Base-by-base conservation (phyloP, 2,797 vertebrate species). In the Garrulus glandarius region DNA sequence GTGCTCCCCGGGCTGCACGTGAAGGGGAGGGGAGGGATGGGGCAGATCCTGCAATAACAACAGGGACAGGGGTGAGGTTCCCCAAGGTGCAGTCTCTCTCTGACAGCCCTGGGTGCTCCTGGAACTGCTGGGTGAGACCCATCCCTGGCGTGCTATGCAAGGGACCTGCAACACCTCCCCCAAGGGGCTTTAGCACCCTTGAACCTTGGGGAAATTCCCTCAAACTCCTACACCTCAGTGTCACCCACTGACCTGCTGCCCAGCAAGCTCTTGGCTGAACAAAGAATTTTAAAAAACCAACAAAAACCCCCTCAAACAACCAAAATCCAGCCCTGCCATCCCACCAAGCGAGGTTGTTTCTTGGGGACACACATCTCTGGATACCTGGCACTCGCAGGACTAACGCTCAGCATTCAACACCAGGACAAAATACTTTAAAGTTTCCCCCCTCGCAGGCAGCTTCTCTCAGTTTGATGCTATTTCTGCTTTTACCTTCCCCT, bases 381-480 rank as follows among this genome's bases (percentile, higher is more conserved):
- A 15, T 27, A 32, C 52, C 56, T 49, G 37, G 36, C 0, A 9
- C n/a, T n/a, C 3, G 0, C 44, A 41, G 80, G 50, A 59, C 15
- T 46, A 36, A 57, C 15, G 52, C 47, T 63, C 30, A 36, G 44
- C 41, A 23, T 39, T 37, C 52, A 55, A 37, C 39, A 44, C 21
- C 30, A 32, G 15, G 1, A 36, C 22, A 32, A 84, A 74, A 65
- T 8, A 30, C 4, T 44, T 36, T 15, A 2, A 49, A 63, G 5
- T 36, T 37, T 10, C 5, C 5, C 21, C 17, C 26, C 14, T 50
- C 1, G 0, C 9, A 32, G 24, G 27, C 37, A 30, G 0, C 21
- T 20, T 19, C 27, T 39, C 37, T 53, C 3, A 0, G 13, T 34
- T 69, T 19, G 15, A 8, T 4, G 11, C 39, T 16, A 11, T 43